Conservation (phyloP, 2,888 invertebrate genomes). For the Rambutsinella grinnellia region DNA sequence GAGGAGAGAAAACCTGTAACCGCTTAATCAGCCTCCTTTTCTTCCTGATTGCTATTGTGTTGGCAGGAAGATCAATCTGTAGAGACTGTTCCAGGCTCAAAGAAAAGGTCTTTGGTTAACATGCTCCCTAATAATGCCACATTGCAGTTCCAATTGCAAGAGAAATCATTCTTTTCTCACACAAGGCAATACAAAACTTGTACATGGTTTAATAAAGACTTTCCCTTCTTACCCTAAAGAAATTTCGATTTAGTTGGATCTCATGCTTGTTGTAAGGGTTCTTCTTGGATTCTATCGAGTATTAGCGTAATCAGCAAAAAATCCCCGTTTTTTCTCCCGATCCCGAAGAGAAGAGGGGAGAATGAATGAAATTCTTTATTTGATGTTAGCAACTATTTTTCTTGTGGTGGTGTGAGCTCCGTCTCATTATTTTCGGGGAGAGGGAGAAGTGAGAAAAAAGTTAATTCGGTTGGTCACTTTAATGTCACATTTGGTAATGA, state of each 20-base stretch:
- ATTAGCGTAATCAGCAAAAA: slow-evolving; percentile 6
- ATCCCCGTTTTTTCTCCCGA: not conserved
- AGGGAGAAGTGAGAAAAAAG: slow-evolving; percentile 26
- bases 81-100: not conserved
- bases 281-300: not conserved
- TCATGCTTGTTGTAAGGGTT: not conserved
- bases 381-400: not conserved
- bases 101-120: not conserved
- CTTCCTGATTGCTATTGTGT: slow-evolving; percentile 3
- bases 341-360: not conserved
- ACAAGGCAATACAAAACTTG: no score
- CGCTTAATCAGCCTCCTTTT: slow-evolving; percentile 64
- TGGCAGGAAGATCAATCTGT: slow-evolving; percentile 5
- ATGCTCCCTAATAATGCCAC: no score
- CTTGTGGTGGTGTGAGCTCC: not conserved
- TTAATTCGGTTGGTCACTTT: slow-evolving; percentile 64
- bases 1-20: slow-evolving; percentile 46
- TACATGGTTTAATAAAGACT: not conserved
- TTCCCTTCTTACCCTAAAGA: not conserved
- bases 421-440: slow-evolving; percentile 3
- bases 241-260: not conserved
- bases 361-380: not conserved
- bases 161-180: not conserved
- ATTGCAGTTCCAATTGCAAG: not conserved
- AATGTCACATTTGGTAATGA: slow-evolving; percentile 64